These are phyloP conservation scores for Betta splendens DNA, from an alignment of 2,797 vertebrate genomes.

Conservation along the genomic window DNA sequence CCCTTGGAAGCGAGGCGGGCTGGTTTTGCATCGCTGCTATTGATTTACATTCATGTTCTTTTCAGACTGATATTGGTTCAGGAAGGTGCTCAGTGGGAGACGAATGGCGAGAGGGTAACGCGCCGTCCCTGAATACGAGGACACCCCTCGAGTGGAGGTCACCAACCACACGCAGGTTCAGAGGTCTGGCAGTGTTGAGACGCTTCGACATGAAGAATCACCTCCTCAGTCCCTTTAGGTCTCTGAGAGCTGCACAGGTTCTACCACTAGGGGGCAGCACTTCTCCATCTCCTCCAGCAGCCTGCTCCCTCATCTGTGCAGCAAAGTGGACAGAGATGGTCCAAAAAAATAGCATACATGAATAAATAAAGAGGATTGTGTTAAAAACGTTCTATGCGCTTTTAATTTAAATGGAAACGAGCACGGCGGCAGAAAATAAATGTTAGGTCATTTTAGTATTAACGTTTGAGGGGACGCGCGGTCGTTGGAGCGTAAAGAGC, in stretches of 20 bases:
- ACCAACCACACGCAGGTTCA: too few species aligned
- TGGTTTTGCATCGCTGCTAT: slow-evolving; percentile 11
- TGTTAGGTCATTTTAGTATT: background rate
- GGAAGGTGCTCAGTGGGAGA: background rate
- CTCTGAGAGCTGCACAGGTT: background rate
- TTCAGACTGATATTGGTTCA: background rate
- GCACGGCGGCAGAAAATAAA: background rate
- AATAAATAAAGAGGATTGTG: background rate
- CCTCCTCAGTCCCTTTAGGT: background rate
- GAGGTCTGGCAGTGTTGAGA: too few species aligned
- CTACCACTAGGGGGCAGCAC: slow-evolving; percentile 43
- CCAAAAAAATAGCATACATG: too few species aligned
- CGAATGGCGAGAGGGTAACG: background rate
- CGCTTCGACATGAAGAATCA: background rate
- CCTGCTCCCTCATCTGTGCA: background rate
- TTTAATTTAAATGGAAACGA: slow-evolving; percentile 41
- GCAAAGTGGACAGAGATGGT: too few species aligned
- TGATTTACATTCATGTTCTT: slow-evolving; percentile 34
- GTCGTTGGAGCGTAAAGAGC: background rate
- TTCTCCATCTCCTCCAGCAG: background rate
- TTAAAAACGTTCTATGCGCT: background rate
- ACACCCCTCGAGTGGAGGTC: too few species aligned
- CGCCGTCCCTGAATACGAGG: too few species aligned
- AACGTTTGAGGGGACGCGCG: background rate
- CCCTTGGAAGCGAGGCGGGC: background rate